A percentile compares a stretch with the other conserved stretches of the same genome.
Evolutionary conservation across 2,888 invertebrate species (phyloP).

Genomic region (Melolontha melolontha): DNA sequence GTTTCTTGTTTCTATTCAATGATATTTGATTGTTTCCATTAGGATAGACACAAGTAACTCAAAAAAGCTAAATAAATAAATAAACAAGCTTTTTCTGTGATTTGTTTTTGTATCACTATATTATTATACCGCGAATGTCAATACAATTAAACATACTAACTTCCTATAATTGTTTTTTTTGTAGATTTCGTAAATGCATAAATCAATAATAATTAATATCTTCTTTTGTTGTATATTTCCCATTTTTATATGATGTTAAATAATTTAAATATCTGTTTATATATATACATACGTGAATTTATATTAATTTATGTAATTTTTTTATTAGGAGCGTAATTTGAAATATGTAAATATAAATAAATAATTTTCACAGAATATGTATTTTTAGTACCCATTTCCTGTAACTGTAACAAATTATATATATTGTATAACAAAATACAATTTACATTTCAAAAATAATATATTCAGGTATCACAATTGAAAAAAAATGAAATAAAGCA

Average conservation of each 20-base stretch:
- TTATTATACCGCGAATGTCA: conserved; percentile 11
- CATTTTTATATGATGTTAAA: conserved; percentile 18
- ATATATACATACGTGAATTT: conserved; percentile 19
- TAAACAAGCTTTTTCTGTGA: conserved; percentile 37
- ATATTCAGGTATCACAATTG: too few species aligned
- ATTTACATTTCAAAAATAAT: too few species aligned
- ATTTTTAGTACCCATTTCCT: too few species aligned
- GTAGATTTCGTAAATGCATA: conserved; percentile 1
- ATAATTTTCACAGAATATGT: conserved; percentile 35
- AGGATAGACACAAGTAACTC: conserved; percentile 27
- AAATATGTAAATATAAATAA: conserved; percentile 36
- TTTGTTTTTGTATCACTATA: conserved; percentile 22
- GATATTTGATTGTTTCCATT: not conserved
- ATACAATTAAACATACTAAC: conserved; percentile 1
- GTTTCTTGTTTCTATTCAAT: conserved; percentile 9
- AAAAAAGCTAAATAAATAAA: conserved; percentile 13
- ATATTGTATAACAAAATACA: too few species aligned
- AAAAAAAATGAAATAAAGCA: too few species aligned
- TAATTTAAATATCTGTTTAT: conserved; percentile 27
- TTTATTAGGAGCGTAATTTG: conserved; percentile 35
- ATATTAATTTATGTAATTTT: conserved; percentile 30
- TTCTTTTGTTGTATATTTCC: conserved; percentile 15
- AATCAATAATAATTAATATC: not conserved
- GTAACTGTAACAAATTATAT: too few species aligned
- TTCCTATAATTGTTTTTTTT: not conserved